Evolutionary conservation across 2,113 vertebrate species (phyloP).

Genomic region (Chloropsis hardwickii): DNA sequence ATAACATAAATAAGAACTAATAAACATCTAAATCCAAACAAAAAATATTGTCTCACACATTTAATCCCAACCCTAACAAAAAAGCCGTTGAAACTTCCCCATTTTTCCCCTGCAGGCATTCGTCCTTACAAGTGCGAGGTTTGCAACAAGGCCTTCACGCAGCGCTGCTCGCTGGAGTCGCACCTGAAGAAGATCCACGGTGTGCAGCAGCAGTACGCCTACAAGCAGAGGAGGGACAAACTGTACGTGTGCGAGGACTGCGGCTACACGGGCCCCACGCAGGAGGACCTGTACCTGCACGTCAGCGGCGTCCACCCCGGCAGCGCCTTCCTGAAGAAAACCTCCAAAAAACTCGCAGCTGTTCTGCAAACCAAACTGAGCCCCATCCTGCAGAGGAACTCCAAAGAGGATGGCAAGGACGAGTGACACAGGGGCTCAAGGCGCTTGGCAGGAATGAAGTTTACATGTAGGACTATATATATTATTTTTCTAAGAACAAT

Average conservation of each 20-base stretch:
- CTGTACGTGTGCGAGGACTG: conserved; percentile 86
- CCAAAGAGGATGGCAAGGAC: conserved; percentile 42
- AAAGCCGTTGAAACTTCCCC: too few species aligned
- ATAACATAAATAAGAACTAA: too few species aligned
- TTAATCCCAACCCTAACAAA: too few species aligned
- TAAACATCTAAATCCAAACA: too few species aligned
- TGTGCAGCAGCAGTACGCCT: conserved; percentile 81
- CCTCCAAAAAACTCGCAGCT: conserved; percentile 78
- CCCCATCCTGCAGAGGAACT: conserved; percentile 52
- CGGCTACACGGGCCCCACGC: conserved; percentile 81
- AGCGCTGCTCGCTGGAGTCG: conserved; percentile 85
- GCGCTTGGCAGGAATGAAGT: background rate
- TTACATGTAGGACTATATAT: background rate
- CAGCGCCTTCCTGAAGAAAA: conserved; percentile 78
- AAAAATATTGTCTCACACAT: too few species aligned
- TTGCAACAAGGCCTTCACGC: conserved; percentile 86
- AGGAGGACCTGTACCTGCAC: conserved; percentile 80
- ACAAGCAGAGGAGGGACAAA: conserved; percentile 84
- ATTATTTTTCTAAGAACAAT: background rate
- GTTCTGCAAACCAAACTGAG: conserved; percentile 77
- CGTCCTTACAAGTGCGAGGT: conserved; percentile 85
- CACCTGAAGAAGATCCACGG: conserved; percentile 86
- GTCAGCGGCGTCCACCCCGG: conserved; percentile 72
- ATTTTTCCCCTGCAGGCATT: conserved; percentile 66
- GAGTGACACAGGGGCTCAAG: background rate